phyloP scores from a whole-genome alignment of 2,113 vertebrate species.

The Phyllostomus discolor region DNA sequence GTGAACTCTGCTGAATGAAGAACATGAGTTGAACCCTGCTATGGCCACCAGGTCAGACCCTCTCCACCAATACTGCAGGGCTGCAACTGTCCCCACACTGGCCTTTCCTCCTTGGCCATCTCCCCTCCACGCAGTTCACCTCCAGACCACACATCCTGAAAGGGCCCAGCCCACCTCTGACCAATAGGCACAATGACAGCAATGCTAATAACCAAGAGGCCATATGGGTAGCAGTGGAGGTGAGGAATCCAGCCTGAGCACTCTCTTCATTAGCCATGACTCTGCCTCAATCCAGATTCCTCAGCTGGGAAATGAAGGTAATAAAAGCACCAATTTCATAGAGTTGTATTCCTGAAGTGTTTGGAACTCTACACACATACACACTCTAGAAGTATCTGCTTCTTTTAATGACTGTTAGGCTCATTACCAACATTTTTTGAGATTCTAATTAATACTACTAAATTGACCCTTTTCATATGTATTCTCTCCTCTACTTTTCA shows the following conservation, averaged over 20 bases:
- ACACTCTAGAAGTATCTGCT: neutral
- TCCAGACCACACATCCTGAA: neutral
- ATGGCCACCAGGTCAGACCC: neutral
- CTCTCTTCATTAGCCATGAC: neutral
- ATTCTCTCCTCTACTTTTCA: neutral
- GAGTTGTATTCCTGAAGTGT: neutral
- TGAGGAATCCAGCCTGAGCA: neutral
- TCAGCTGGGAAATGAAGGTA: neutral
- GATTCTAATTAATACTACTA: neutral
- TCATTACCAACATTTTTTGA: neutral
- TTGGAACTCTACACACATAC: neutral
- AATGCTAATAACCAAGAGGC: neutral
- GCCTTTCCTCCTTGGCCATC: neutral
- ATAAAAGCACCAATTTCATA: neutral
- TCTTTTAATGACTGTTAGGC: neutral
- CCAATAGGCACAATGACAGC: neutral
- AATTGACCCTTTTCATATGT: neutral
- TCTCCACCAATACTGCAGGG: neutral
- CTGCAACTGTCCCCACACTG: no score
- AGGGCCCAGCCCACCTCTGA: neutral
- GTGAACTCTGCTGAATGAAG: neutral
- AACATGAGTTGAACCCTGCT: neutral
- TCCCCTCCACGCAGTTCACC: neutral
- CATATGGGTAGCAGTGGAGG: neutral
- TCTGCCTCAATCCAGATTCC: rapidly evolving